Evolutionary conservation across 2,797 vertebrate species (phyloP).

Genomic region (Odontamblyopus rebecca): DNA sequence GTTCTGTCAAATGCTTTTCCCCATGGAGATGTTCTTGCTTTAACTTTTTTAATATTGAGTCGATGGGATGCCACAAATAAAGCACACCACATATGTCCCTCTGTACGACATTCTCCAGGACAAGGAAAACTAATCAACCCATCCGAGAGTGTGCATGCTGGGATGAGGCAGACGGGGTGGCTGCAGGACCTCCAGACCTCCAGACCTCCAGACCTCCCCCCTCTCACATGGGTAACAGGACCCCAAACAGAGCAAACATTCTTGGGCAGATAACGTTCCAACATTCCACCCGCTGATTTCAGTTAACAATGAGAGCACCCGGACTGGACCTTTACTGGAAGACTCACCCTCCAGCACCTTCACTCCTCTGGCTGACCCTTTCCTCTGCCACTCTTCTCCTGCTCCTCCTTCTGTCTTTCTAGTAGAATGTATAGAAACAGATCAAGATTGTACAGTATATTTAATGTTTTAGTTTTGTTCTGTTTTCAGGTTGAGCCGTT

Average conservation of each 20-base stretch:
- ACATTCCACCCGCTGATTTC: constrained; percentile 69
- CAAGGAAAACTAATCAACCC: background rate
- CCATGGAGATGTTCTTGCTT: too few species aligned
- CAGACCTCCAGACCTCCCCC: constrained; percentile 12
- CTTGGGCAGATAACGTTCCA: constrained; percentile 52
- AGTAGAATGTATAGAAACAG: too few species aligned
- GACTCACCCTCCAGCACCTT: constrained; percentile 1
- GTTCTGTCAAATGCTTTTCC: too few species aligned
- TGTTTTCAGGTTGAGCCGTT: too few species aligned
- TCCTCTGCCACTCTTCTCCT: background rate
- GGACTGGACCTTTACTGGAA: constrained; percentile 35
- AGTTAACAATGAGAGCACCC: constrained; percentile 56
- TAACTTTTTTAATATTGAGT: too few species aligned
- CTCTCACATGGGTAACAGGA: constrained; percentile 55
- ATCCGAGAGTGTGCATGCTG: background rate
- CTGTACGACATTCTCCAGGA: background rate
- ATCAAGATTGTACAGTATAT: too few species aligned
- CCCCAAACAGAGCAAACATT: constrained; percentile 64
- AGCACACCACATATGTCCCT: background rate
- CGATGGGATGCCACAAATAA: background rate
- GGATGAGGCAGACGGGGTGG: constrained; percentile 15
- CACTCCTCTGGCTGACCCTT: constrained; percentile 2
- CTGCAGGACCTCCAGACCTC: constrained; percentile 3
- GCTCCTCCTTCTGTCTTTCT: background rate
- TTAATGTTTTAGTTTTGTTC: too few species aligned